Percentiles rank a stretch among this genome's conserved stretches.
phyloP scores from a whole-genome alignment of 2,113 vertebrate species.

The Siphamia tubifer region DNA sequence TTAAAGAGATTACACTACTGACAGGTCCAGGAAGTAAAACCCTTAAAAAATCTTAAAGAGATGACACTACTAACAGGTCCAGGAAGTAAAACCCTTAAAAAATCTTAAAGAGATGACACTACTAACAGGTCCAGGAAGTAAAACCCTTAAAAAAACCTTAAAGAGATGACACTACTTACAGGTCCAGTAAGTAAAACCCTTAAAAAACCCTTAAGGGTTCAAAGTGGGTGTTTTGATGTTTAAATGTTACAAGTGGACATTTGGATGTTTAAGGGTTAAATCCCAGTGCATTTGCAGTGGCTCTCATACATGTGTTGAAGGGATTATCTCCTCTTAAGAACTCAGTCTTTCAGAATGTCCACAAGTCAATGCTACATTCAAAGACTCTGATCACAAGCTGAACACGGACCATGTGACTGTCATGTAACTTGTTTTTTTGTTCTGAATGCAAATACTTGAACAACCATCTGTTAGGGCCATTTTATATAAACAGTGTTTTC shows the following conservation, averaged over 20 bases:
- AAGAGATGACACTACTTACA: constrained; percentile 91
- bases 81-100: no score
- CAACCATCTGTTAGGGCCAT: neutral
- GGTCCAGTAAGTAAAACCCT: constrained; percentile 90
- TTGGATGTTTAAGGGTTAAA: neutral
- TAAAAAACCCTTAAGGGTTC: no score
- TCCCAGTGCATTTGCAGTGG: no score
- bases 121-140: no score
- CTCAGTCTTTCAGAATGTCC: neutral
- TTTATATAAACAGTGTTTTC: neutral
- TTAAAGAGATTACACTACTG: no score
- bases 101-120: no score
- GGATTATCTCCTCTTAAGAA: constrained; percentile 40
- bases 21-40: no score
- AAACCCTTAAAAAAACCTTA: no score
- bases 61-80: no score
- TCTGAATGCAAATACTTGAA: constrained; percentile 3
- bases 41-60: no score
- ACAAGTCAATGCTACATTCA: constrained; percentile 22
- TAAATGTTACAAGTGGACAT: no score
- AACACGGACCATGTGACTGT: constrained; percentile 38
- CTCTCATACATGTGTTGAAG: constrained; percentile 23
- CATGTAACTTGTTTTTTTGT: constrained; percentile 48
- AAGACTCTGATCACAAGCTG: neutral
- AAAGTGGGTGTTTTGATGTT: no score